A percentile compares a stretch with the other conserved stretches of the same genome.
Evolutionary conservation across 2,888 invertebrate species (phyloP).

Genomic region (Lymantria dispar): DNA sequence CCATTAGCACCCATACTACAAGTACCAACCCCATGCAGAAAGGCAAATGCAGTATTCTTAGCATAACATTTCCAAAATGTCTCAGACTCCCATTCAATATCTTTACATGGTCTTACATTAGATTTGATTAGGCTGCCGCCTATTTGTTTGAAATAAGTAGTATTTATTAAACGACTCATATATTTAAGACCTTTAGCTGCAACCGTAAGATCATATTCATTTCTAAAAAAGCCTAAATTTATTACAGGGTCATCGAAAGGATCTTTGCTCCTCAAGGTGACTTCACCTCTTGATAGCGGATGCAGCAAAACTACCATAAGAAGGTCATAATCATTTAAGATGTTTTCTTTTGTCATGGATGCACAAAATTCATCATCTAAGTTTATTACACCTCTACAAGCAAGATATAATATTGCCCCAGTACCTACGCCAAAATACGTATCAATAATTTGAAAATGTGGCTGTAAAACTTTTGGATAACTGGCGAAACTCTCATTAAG

Average conservation of each 20-base stretch:
- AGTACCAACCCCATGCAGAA: slow-evolving; percentile 83
- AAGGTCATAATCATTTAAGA: slow-evolving; percentile 49
- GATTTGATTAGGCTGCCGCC: slow-evolving; percentile 43
- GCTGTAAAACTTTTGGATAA: slow-evolving; percentile 28
- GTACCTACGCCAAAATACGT: slow-evolving; percentile 54
- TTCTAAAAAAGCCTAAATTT: slow-evolving; percentile 54
- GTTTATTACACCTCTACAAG: slow-evolving; percentile 40
- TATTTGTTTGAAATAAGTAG: slow-evolving; percentile 51
- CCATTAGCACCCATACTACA: slow-evolving; percentile 65
- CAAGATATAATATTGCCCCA: slow-evolving; percentile 38
- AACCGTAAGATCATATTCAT: slow-evolving; percentile 45
- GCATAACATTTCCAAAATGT: slow-evolving; percentile 85
- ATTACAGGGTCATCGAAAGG: slow-evolving; percentile 59
- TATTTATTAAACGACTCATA: slow-evolving; percentile 47
- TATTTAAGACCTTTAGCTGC: slow-evolving; percentile 53
- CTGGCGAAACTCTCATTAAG: slow-evolving; percentile 31
- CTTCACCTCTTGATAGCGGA: slow-evolving; percentile 59
- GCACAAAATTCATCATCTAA: slow-evolving; percentile 42
- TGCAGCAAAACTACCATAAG: slow-evolving; percentile 49
- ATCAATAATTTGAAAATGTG: slow-evolving; percentile 63
- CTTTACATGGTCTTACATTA: slow-evolving; percentile 77
- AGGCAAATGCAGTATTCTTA: slow-evolving; percentile 76
- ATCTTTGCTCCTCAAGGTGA: slow-evolving; percentile 51
- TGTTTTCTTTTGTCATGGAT: slow-evolving; percentile 48
- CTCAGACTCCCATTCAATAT: slow-evolving; percentile 73